These are phyloP conservation scores for Linnaemya vulpina DNA, from an alignment of 2,888 invertebrate genomes.

Conservation along the genomic window DNA sequence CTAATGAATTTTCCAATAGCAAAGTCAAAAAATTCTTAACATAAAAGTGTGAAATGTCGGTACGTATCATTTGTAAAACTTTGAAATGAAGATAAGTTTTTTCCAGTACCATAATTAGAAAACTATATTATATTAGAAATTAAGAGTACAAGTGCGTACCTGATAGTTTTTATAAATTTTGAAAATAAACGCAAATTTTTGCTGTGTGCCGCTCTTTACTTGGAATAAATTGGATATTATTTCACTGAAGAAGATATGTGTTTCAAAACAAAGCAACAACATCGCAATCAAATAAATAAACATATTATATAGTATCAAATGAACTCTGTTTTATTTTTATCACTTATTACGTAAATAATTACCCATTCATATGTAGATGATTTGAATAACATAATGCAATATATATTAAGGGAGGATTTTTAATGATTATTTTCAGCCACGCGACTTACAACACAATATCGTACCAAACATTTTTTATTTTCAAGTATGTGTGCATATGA, in stretches of 20 bases:
- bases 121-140: too few species aligned
- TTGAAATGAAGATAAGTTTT: too few species aligned
- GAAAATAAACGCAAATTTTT: not conserved
- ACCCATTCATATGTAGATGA: conserved; percentile 19
- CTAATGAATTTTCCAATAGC: too few species aligned
- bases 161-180: too few species aligned
- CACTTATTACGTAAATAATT: conserved; percentile 57
- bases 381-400: conserved; percentile 33
- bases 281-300: conserved; percentile 7
- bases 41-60: too few species aligned
- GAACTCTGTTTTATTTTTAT: conserved; percentile 59
- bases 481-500: not conserved
- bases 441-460: conserved; percentile 58
- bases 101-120: too few species aligned
- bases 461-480: conserved; percentile 21
- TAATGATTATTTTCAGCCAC: conserved; percentile 61
- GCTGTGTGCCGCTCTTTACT: not conserved
- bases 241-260: not conserved
- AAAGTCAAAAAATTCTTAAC: too few species aligned
- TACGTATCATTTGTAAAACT: too few species aligned
- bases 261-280: not conserved
- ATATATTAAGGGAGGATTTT: conserved; percentile 61
- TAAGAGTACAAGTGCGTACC: too few species aligned
- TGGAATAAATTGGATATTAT: not conserved
- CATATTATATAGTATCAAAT: conserved; percentile 52